phyloP scores from a whole-genome alignment of 2,113 vertebrate genomes.

The Lasiurus cinereus region DNA sequence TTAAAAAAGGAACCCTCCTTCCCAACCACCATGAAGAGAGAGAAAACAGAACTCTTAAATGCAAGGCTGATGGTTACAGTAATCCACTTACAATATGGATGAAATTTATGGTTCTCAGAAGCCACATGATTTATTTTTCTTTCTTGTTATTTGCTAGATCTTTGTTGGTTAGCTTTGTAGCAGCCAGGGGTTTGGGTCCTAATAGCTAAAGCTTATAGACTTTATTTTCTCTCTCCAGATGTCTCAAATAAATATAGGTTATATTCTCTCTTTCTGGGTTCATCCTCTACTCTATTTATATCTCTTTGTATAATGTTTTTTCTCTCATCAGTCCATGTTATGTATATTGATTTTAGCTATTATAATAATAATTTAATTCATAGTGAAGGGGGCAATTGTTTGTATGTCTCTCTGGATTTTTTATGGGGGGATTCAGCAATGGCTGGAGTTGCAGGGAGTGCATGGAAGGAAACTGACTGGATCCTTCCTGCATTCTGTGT shows the following conservation, averaged over 20 bases:
- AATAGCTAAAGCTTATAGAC: background rate
- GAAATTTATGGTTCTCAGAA: background rate
- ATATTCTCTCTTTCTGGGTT: background rate
- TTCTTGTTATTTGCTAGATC: background rate
- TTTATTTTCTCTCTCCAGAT: background rate
- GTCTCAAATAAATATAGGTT: background rate
- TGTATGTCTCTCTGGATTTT: background rate
- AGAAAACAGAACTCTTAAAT: background rate
- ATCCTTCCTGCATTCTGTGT: background rate
- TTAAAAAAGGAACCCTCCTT: background rate
- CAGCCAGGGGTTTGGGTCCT: background rate
- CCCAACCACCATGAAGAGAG: background rate
- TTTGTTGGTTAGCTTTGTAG: background rate
- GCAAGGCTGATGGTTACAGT: background rate
- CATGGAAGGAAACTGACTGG: conserved; percentile 39
- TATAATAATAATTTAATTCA: background rate
- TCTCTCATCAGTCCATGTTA: background rate
- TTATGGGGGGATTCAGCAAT: conserved; percentile 60
- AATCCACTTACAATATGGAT: background rate
- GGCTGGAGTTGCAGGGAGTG: conserved; percentile 49
- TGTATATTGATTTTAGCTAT: background rate
- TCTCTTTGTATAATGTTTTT: background rate
- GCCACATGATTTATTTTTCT: background rate
- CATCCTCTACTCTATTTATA: background rate
- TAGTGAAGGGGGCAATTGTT: background rate